A percentile compares a stretch with the other conserved stretches of the same genome.
These are phyloP conservation scores for Sesamia nonagrioides DNA, from an alignment of 1,140 invertebrate genomes.

Conservation along the genomic window DNA sequence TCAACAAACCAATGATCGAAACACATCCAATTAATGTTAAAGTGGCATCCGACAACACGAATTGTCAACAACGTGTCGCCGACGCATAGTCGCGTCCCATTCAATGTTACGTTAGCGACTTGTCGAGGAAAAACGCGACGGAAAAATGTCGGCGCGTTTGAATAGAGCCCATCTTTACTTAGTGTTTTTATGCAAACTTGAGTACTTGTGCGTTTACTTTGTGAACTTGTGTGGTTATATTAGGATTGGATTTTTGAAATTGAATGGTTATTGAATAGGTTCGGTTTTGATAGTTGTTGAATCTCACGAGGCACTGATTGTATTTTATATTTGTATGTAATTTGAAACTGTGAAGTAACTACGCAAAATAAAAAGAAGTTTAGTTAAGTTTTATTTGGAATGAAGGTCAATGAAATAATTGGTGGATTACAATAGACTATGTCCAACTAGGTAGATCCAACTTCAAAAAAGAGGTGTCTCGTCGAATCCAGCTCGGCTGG, in stretches of 20 bases:
- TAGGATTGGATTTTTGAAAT: conserved; percentile 11
- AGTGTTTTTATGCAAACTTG: conserved; percentile 23
- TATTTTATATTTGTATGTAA: background rate
- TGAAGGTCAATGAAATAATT: no score
- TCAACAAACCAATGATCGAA: conserved; percentile 40
- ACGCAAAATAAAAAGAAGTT: background rate
- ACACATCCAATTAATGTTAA: conserved; percentile 61
- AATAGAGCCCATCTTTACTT: conserved; percentile 48
- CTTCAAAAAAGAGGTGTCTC: no score
- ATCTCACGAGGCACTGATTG: conserved; percentile 7
- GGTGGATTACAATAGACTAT: no score
- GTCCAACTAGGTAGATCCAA: no score
- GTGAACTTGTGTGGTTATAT: conserved; percentile 4
- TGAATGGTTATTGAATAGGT: conserved; percentile 29
- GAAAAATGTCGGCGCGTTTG: conserved; percentile 58
- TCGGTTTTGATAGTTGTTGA: conserved; percentile 1
- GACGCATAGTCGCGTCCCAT: conserved; percentile 62
- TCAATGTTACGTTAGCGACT: conserved; percentile 56
- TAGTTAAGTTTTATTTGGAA: no score
- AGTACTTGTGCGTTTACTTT: background rate
- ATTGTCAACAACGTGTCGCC: conserved; percentile 58
- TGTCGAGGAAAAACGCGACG: conserved; percentile 47
- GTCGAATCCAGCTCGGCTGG: no score
- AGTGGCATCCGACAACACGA: conserved; percentile 53
- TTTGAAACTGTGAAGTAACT: background rate